These are phyloP conservation scores for Ophion ventricosus DNA, from an alignment of 2,888 invertebrate species.

Conservation along the genomic window DNA sequence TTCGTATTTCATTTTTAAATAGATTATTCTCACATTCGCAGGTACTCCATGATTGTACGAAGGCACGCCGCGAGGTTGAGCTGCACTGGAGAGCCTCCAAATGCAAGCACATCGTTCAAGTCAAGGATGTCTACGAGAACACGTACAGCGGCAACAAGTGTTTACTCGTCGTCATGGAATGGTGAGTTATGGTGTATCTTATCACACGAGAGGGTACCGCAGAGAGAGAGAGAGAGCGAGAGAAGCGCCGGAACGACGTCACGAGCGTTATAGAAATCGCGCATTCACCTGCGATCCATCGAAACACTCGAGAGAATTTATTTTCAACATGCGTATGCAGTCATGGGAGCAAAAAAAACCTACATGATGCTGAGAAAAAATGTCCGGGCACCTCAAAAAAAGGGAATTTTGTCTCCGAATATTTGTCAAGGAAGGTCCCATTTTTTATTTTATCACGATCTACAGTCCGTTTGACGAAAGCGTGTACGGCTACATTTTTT, in stretches of 20 bases:
- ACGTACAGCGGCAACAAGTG: conserved; percentile 96
- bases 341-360: background rate
- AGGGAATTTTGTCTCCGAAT: no score
- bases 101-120: conserved; percentile 96
- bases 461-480: no score
- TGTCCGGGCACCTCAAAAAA: no score
- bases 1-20: conserved; percentile 7
- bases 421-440: no score
- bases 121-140: conserved; percentile 98
- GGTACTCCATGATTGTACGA: conserved; percentile 95
- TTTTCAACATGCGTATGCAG: no score
- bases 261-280: conserved; percentile 40
- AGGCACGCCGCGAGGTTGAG: conserved; percentile 97
- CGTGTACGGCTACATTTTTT: no score
- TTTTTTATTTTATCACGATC: no score
- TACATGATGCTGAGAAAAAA: no score
- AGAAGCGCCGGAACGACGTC: background rate
- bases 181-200: conserved; percentile 85
- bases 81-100: conserved; percentile 97
- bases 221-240: background rate
- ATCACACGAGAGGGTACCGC: conserved; percentile 11
- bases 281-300: conserved; percentile 30
- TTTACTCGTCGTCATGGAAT: conserved; percentile 99
- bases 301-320: background rate
- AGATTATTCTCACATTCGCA: conserved; percentile 76